These are phyloP conservation scores for Linnaemya vulpina DNA, from an alignment of 2,888 invertebrate species.

Conservation along the genomic window DNA sequence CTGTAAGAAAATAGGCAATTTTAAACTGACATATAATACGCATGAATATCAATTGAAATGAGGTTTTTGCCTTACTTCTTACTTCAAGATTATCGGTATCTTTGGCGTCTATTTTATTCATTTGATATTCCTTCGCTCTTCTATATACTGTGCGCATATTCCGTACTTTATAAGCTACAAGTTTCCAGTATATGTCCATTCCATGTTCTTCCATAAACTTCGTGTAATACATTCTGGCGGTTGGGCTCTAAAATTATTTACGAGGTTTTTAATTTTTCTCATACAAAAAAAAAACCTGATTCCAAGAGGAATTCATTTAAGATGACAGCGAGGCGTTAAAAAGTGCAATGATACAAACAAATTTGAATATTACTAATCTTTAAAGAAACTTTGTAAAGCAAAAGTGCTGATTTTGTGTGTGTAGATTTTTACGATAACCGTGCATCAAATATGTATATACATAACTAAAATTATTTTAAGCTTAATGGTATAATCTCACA, in stretches of 20 bases:
- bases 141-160: conserved; percentile 55
- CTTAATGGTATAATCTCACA: too few relatives aligned
- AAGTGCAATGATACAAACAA: too few relatives aligned
- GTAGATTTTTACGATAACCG: too few relatives aligned
- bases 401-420: too few relatives aligned
- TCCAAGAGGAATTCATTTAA: too few relatives aligned
- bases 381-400: too few relatives aligned
- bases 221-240: conserved; percentile 33
- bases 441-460: too few relatives aligned
- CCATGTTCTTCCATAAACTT: conserved; percentile 48
- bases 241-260: conserved; percentile 49
- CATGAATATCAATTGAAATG: not conserved
- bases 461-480: too few relatives aligned
- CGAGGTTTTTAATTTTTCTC: not conserved
- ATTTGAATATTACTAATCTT: too few relatives aligned
- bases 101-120: conserved; percentile 1
- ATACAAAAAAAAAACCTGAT: too few relatives aligned
- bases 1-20: conserved; percentile 5
- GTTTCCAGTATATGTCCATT: conserved; percentile 46
- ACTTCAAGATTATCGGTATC: conserved; percentile 5
- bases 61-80: conserved; percentile 16
- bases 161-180: conserved; percentile 46
- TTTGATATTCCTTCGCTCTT: conserved; percentile 58
- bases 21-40: not conserved
- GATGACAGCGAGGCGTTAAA: too few relatives aligned